Evolutionary conservation across 1,140 invertebrate species (phyloP).

Genomic region (Apis cerana): DNA sequence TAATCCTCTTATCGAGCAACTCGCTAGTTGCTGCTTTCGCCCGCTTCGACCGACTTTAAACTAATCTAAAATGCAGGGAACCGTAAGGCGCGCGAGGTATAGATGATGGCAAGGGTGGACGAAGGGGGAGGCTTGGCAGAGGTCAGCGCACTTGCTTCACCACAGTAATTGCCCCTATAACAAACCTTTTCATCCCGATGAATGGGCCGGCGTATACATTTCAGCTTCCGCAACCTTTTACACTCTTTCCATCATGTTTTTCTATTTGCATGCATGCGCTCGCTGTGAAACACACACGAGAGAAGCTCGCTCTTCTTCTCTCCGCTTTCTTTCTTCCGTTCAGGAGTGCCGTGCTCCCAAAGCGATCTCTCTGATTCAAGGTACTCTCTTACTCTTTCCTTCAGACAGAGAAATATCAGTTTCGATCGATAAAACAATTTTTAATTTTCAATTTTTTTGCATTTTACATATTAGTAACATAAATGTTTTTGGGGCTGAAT

Average conservation of each 20-base stretch:
- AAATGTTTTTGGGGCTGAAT: too few relatives aligned
- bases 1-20: conserved; percentile 51
- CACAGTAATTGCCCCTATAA: conserved; percentile 47
- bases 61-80: conserved; percentile 52
- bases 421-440: too few relatives aligned
- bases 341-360: background rate
- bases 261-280: background rate
- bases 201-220: conserved; percentile 43
- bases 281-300: background rate
- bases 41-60: conserved; percentile 28
- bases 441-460: too few relatives aligned
- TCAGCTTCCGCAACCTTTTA: conserved; percentile 16
- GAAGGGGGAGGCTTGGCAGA: background rate
- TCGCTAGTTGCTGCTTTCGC: background rate
- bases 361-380: too few relatives aligned
- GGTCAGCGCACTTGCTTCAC: conserved; percentile 31
- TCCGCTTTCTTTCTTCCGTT: background rate
- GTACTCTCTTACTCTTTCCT: too few relatives aligned
- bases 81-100: conserved; percentile 10
- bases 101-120: background rate
- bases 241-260: background rate
- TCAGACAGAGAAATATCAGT: too few relatives aligned
- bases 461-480: too few relatives aligned
- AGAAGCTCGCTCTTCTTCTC: background rate
- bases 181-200: conserved; percentile 46